phyloP scores from a whole-genome alignment of 2,888 invertebrate genomes.

The Scrobipalpa atriplicella region DNA sequence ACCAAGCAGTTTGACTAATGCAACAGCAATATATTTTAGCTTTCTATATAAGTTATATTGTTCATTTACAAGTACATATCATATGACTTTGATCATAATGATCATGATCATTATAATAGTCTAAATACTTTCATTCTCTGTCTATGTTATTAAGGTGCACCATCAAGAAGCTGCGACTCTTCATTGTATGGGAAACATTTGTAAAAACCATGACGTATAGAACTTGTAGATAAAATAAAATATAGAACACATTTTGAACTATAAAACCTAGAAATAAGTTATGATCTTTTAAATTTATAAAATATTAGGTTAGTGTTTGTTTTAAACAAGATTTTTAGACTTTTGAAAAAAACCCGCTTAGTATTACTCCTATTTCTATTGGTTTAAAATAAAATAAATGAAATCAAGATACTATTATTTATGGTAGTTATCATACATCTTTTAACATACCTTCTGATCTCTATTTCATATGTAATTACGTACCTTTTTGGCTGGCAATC shows the following conservation, averaged over 20 bases:
- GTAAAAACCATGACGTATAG: background rate
- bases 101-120: slow-evolving; percentile 7
- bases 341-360: no score
- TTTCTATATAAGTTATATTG: background rate
- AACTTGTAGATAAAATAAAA: background rate
- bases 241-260: background rate
- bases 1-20: background rate
- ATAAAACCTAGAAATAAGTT: no score
- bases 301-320: no score
- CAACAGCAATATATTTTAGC: background rate
- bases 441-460: background rate
- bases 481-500: background rate
- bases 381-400: no score
- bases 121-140: slow-evolving; percentile 20
- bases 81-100: slow-evolving; percentile 6
- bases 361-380: no score
- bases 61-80: background rate
- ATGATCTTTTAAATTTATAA: no score
- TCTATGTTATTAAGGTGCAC: slow-evolving; percentile 12
- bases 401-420: no score
- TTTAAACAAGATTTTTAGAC: no score
- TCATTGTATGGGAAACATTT: slow-evolving; percentile 12
- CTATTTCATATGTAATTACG: background rate
- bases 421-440: no score
- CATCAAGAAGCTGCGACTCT: background rate